A percentile compares a stretch with the other conserved stretches of the same genome.
Conservation (phyloP, 2,888 invertebrate genomes). For the Steinernema carpocapsae region DNA sequence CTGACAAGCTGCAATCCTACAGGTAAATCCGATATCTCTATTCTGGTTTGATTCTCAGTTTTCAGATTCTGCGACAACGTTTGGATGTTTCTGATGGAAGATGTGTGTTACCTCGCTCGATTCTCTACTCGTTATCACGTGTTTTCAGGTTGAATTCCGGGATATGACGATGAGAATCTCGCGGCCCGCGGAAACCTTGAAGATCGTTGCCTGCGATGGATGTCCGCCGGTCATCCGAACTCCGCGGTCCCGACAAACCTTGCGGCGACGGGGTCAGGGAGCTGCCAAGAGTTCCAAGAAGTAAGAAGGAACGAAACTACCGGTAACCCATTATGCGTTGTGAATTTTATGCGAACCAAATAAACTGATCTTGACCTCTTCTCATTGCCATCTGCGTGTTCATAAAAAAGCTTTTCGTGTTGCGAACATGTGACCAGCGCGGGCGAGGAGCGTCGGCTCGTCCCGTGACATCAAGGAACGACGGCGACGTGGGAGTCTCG, state of each 20-base stretch:
- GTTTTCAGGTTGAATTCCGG: background rate
- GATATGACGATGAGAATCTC: background rate
- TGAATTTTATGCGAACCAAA: background rate
- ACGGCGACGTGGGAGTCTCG: too few relatives aligned
- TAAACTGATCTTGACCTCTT: background rate
- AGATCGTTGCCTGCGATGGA: constrained; percentile 94
- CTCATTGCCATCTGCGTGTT: background rate
- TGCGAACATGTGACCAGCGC: too few relatives aligned
- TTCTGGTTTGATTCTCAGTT: background rate
- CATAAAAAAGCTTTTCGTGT: background rate
- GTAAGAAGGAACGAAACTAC: background rate
- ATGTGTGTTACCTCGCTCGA: constrained; percentile 70
- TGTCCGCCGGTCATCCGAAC: background rate
- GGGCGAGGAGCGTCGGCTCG: background rate
- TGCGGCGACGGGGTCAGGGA: too few relatives aligned
- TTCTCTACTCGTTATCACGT: constrained; percentile 40
- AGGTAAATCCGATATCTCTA: background rate
- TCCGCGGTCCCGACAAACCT: too few relatives aligned
- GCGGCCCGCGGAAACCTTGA: constrained; percentile 79
- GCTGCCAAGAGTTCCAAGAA: background rate
- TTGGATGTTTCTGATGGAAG: constrained; percentile 98
- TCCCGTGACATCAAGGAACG: background rate
- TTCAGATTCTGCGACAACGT: constrained; percentile 95
- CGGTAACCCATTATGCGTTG: background rate
- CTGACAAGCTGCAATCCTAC: constrained; percentile 64